Evolutionary conservation across 2,113 vertebrate species (phyloP), one percentile per base, ranked within the genome.

Genomic region (Pseudorectes ferrugineus): DNA sequence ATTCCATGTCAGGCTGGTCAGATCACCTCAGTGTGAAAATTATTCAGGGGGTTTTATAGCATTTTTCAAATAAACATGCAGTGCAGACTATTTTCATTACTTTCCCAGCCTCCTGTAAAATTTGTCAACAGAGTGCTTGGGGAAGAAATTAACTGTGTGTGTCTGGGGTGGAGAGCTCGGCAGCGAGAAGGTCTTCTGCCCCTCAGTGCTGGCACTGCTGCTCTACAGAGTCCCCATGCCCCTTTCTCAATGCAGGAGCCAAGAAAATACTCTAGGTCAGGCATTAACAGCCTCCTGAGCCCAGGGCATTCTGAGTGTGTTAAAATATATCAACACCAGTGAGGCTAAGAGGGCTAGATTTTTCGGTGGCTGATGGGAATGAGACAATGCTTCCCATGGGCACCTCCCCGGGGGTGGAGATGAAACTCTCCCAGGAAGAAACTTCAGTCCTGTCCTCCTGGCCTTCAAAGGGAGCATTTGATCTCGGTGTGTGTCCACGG

Each of bases 51-150:
- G 18, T 36, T 96, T 96, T 95, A 96, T 71, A 85, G 79, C 73
- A 79, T 94, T 95, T 95, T 91, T 95, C 91, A 96, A 88, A 94
- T 87, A 92, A 95, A 92, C 87, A 72, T 87, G 57, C 57, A 89
- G 74, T 0, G 1, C 62, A 76, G 89, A 58, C 78, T 96, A 55
- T 92, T 94, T 96, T 93, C 95, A 95, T 88, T 95, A 33, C 94
- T 96, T 88, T 97, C 82, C 93, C 93, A 92, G 63, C 29, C 82
- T 88, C 78, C 88, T 80, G 78, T 96, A 95, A 96, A 97, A 96
- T 96, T 94, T 90, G 85, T 88, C 93, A 74, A 55, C 40, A 21
- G 89, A 89, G 81, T 94, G 85, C 61, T 90, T 85, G 59, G 77
- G 85, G 65, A 92, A 80, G 67, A 80, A 70, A 77, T 95, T 93